phyloP scores from a whole-genome alignment of 2,113 vertebrate genomes.

The Crotalus viridis region DNA sequence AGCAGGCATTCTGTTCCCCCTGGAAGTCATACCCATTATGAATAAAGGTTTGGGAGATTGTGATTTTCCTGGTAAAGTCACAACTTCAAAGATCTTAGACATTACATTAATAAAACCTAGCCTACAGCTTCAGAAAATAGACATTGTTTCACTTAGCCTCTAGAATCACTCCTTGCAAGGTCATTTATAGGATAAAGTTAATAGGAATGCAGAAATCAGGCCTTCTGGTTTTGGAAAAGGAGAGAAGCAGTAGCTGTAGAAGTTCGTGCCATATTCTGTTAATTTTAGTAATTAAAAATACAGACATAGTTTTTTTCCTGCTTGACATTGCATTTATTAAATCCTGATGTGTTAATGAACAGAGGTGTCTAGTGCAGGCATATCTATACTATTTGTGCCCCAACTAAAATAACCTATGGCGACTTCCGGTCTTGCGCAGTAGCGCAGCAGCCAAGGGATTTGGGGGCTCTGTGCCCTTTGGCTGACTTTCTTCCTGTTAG shows the following conservation, averaged over 20 bases:
- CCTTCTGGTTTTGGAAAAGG: conserved; percentile 70
- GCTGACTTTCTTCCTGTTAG: no score
- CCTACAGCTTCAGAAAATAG: conserved; percentile 88
- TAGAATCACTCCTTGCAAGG: conserved; percentile 88
- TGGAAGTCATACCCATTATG: conserved; percentile 97
- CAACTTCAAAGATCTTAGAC: conserved; percentile 97
- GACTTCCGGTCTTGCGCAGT: no score
- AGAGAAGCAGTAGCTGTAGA: conserved; percentile 65
- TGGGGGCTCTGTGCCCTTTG: no score
- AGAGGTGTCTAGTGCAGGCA: background rate
- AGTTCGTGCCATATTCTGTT: conserved; percentile 75
- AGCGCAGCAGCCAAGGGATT: no score
- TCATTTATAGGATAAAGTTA: conserved; percentile 94
- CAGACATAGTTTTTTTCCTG: conserved; percentile 70
- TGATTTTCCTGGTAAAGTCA: conserved; percentile 97
- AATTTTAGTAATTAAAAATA: conserved; percentile 79
- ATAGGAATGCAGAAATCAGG: conserved; percentile 82
- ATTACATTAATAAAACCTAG: conserved; percentile 95
- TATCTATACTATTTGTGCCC: background rate
- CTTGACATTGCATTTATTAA: conserved; percentile 71
- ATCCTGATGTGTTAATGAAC: conserved; percentile 64
- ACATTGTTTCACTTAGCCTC: conserved; percentile 86
- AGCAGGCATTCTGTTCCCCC: conserved; percentile 92
- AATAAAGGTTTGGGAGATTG: conserved; percentile 96
- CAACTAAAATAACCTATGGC: fast-evolving